These are phyloP conservation scores for Regulus satrapa DNA, from an alignment of 2,113 vertebrate genomes.

Conservation along the genomic window DNA sequence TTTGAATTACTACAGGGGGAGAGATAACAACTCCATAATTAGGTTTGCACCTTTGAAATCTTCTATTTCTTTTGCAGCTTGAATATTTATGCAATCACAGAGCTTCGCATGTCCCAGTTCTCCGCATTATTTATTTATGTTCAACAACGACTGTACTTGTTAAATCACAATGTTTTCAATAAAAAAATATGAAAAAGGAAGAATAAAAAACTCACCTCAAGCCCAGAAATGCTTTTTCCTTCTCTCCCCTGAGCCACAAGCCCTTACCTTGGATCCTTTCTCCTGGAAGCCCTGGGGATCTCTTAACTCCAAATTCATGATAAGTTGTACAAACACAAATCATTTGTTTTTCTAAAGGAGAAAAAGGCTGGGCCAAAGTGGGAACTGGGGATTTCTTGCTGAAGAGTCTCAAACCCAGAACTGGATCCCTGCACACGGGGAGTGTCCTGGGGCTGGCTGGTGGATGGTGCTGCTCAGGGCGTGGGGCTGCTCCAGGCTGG, in stretches of 20 bases:
- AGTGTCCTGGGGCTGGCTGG: neutral
- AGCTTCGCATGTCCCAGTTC: constrained; percentile 13
- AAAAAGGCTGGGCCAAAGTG: neutral
- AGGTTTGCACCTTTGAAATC: constrained; percentile 45
- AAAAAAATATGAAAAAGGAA: neutral
- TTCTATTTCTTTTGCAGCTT: neutral
- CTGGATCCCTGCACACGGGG: neutral
- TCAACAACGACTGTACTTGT: neutral
- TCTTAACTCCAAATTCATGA: neutral
- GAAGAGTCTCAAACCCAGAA: neutral
- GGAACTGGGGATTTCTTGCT: neutral
- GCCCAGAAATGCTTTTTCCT: neutral
- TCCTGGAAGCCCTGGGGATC: neutral
- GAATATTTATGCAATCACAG: constrained; percentile 56
- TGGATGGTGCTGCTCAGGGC: too few relatives aligned
- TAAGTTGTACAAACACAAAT: neutral
- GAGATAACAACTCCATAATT: neutral
- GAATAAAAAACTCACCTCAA: neutral
- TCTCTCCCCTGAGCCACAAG: neutral
- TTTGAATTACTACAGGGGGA: constrained; percentile 1
- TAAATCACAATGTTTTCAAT: constrained; percentile 18
- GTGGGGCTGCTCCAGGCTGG: neutral
- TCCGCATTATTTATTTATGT: constrained; percentile 48
- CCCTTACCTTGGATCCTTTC: neutral
- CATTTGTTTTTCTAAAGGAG: neutral